Evolutionary conservation across 2,797 vertebrate genomes (phyloP).

Genomic region (Delichon dasypus): DNA sequence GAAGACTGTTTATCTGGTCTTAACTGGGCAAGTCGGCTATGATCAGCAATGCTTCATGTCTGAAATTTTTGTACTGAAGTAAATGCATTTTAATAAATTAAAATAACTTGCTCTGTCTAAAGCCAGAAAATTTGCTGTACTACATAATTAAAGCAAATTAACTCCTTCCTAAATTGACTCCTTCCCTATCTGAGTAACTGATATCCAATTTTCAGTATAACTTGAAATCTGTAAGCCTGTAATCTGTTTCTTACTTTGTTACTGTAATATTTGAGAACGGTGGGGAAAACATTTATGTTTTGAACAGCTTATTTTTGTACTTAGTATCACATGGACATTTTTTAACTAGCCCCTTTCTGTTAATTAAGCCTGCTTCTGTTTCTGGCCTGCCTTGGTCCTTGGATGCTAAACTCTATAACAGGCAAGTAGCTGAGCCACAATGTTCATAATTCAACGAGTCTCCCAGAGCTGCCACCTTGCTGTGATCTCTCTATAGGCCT

Average conservation of each 20-base stretch:
- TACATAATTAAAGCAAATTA: background rate
- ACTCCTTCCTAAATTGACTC: background rate
- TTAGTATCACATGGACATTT: background rate
- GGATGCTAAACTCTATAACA: background rate
- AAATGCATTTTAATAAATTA: background rate
- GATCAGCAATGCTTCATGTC: background rate
- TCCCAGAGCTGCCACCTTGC: background rate
- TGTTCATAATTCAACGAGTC: accelerated
- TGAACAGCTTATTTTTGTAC: background rate
- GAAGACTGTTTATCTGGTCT: background rate
- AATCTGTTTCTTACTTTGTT: background rate
- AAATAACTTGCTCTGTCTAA: background rate
- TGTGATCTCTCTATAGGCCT: background rate
- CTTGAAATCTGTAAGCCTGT: background rate
- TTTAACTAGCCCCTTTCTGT: background rate
- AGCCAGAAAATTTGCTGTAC: background rate
- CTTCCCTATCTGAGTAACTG: background rate
- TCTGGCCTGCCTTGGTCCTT: background rate
- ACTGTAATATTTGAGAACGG: background rate
- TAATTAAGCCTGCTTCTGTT: background rate
- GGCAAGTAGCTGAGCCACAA: background rate
- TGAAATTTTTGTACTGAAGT: background rate
- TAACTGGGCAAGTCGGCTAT: background rate
- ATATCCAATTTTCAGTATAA: background rate
- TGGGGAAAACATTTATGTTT: background rate